A percentile compares a stretch with the other conserved stretches of the same genome.
Evolutionary conservation across 2,888 invertebrate genomes (phyloP).

Genomic region (Polymixis flavicincta): DNA sequence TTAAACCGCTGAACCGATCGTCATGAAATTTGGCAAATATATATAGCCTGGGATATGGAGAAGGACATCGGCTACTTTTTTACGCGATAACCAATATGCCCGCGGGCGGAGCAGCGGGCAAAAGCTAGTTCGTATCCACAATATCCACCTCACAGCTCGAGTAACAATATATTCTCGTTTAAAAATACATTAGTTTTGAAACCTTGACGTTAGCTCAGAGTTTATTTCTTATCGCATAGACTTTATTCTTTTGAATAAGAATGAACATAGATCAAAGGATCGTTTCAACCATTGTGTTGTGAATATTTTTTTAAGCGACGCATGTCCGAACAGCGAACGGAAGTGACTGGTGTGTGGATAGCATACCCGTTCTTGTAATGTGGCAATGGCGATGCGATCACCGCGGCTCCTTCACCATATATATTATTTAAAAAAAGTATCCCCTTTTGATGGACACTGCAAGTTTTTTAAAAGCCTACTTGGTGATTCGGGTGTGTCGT

Average conservation of each 20-base stretch:
- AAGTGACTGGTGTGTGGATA: conserved; percentile 80
- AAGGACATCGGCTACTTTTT: too few species aligned
- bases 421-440: conserved; percentile 35
- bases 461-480: conserved; percentile 60
- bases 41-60: too few species aligned
- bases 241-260: conserved; percentile 72
- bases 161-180: conserved; percentile 23
- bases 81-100: too few species aligned
- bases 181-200: conserved; percentile 50
- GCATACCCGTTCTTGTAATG: conserved; percentile 75
- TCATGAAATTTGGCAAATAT: too few species aligned
- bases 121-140: not conserved
- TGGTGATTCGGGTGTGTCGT: conserved; percentile 50
- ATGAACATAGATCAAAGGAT: conserved; percentile 75
- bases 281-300: conserved; percentile 74
- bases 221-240: conserved; percentile 62
- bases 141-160: not conserved
- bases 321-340: conserved; percentile 85
- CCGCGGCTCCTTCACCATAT: conserved; percentile 37
- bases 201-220: conserved; percentile 57
- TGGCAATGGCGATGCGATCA: conserved; percentile 61
- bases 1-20: too few species aligned
- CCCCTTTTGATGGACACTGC: conserved; percentile 51
- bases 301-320: conserved; percentile 84
- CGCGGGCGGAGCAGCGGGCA: too few species aligned